Evolutionary conservation across 1,140 invertebrate genomes (phyloP).

Genomic region (Epicauta chinensis): DNA sequence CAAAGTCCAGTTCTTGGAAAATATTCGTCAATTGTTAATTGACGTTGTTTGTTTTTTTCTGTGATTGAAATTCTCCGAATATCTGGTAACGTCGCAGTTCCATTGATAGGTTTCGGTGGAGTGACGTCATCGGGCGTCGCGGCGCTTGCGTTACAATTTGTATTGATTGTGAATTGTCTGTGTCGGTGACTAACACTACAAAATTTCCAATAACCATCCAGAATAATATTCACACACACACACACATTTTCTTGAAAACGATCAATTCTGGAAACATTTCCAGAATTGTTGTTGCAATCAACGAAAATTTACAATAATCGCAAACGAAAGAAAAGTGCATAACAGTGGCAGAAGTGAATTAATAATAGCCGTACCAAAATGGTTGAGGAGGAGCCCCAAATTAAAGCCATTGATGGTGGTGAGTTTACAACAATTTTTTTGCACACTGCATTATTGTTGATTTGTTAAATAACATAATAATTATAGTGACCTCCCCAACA

Average conservation of each 20-base stretch:
- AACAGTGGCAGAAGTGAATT: too few relatives aligned
- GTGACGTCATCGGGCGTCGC: constrained; percentile 22
- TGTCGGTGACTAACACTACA: constrained; percentile 12
- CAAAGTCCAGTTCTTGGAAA: too few relatives aligned
- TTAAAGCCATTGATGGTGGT: constrained; percentile 32
- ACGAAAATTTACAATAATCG: too few relatives aligned
- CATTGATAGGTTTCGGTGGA: not conserved
- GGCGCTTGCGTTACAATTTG: constrained; percentile 24
- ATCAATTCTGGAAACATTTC: too few relatives aligned
- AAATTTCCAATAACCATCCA: constrained; percentile 7
- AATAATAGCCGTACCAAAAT: constrained; percentile 12
- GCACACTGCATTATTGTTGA: too few relatives aligned
- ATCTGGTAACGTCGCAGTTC: not conserved
- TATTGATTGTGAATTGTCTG: constrained; percentile 26
- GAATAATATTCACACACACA: too few relatives aligned
- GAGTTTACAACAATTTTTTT: constrained; percentile 1
- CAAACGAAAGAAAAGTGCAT: too few relatives aligned
- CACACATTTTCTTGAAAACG: too few relatives aligned
- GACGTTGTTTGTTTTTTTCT: not conserved
- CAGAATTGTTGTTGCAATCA: too few relatives aligned
- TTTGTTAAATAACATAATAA: too few relatives aligned
- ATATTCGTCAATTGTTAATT: too few relatives aligned
- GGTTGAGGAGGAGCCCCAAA: constrained; percentile 33
- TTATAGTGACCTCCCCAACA: constrained; percentile 57
- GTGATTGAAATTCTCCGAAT: not conserved